Evolutionary conservation across 2,888 invertebrate species (phyloP), one percentile per base, ranked within the genome.

Genomic region (Coelopa pilipes): DNA sequence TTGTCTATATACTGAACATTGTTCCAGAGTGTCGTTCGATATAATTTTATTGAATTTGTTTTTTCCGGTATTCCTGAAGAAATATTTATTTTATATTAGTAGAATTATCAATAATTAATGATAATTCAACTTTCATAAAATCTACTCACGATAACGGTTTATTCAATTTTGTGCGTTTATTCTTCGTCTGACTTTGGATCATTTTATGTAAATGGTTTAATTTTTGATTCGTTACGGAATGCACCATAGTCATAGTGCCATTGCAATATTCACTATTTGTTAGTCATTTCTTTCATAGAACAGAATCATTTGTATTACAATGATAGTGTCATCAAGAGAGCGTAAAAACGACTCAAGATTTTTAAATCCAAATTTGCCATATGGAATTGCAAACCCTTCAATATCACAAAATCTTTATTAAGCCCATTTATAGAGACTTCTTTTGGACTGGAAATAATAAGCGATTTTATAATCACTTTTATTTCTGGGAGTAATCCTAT

Each of bases 401-500:
- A 75, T 77, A 4, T 53, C 77, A 0, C 55, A 72, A 83, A 86
- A 60, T 86, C 86, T 0, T 78, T 78, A 55, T 79, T 78, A 3
- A 86, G 74, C 9, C 73, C 69, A 0, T 82, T 81, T 0, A 86
- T 63, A 0, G 82, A 83, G 74, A 86, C 79, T 0, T 75, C 75
- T 0, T 74, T 66, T 0, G 86, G 83, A 4, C 80, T 73, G 0
- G 86, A 86, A 24, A 85, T 71, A 5, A 86, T 79, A 19, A 86
- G 72, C 0, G 86, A 82, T 69, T 81, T 85, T 0, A 86, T 79
- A 0, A 85, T 78, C 11, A 78, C 79, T 57, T 86, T 86, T 1
- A 83, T 81, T 74, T 81, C 78, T 55, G 75, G 77, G 7, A 85
- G 70, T 13, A 79, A 73, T 0, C 82, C 80, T 5, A 76, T 72